Evolutionary conservation across 2,888 invertebrate genomes (phyloP), one percentile per base, ranked within the genome.

Genomic region (Neoaliturus tenellus): DNA sequence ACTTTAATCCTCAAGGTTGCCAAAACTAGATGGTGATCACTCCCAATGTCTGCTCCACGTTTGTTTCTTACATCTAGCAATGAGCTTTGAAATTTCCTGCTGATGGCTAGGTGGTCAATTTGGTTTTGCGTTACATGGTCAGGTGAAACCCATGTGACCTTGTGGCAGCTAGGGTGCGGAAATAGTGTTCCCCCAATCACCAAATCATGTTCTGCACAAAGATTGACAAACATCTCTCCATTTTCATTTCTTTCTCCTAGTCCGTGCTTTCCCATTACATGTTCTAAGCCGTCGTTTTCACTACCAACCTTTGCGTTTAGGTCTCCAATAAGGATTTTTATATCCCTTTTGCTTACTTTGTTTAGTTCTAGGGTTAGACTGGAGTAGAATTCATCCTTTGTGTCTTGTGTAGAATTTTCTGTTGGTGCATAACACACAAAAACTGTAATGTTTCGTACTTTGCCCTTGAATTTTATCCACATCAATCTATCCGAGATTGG

Each of bases 111-210:
- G 80, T 85, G 85, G 39, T 85, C 84, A n/a, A 85, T 85, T 80
- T 85, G 84, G 31, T 84, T 84, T 84, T 82, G 75, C n/a, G 84
- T 84, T 8, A 35, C 41, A 14, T 67, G 51, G n/a, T n/a, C n/a
- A 41, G 85, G 85, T n/a, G 85, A 86, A 10, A 71, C 80, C 85
- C 86, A 86, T 0, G 85, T 83, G 10, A 75, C 71, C 75, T 86
- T 86, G 81, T 86, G 85, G 39, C 75, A 69, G 39, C 67, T 73
- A 31, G 51, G 67, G 51, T 75, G 84, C 1, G 78, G 78, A n/a
- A 84, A 84, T n/a, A 84, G 8, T 55, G 75, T 82, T 41, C 84
- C 82, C 5, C 82, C 82, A 44, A 81, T 41, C 10, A 81, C 82
- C 20, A 81, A 67, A 23, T 83, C 83, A 35, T 85, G 55, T n/a